Evolutionary conservation across 2,888 invertebrate genomes (phyloP).

Genomic region (Stenodera caucasica): DNA sequence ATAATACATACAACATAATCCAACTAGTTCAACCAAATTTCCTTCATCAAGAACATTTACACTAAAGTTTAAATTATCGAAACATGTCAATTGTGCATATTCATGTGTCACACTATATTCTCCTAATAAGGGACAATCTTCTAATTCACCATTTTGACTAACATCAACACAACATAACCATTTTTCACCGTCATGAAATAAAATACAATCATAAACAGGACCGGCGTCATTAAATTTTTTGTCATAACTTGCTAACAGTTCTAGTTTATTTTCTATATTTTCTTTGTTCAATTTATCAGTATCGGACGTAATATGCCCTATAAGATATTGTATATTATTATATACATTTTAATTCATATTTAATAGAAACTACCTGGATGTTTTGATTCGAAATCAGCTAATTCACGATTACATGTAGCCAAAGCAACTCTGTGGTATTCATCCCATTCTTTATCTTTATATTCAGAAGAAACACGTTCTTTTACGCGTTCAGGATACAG

Average conservation of each 20-base stretch:
- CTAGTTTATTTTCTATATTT: slow-evolving; percentile 84
- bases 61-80: slow-evolving; percentile 84
- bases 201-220: slow-evolving; percentile 89
- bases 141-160: slow-evolving; percentile 78
- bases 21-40: slow-evolving; percentile 87
- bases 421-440: slow-evolving; percentile 75
- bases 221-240: slow-evolving; percentile 88
- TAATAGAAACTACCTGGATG: slow-evolving; percentile 26
- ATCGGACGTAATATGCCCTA: slow-evolving; percentile 43
- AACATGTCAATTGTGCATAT: slow-evolving; percentile 72
- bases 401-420: slow-evolving; percentile 75
- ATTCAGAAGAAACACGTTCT: slow-evolving; percentile 73
- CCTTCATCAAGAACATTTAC: slow-evolving; percentile 92
- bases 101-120: slow-evolving; percentile 81
- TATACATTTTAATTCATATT: background rate
- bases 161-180: slow-evolving; percentile 91
- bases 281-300: slow-evolving; percentile 84
- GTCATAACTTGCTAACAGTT: slow-evolving; percentile 78
- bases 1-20: slow-evolving; percentile 82
- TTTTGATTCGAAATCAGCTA: slow-evolving; percentile 72
- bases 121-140: slow-evolving; percentile 75
- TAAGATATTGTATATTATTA: slow-evolving; percentile 6
- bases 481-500: slow-evolving; percentile 83
- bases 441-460: slow-evolving; percentile 85
- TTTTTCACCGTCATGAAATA: slow-evolving; percentile 88